Conservation (phyloP, 2,113 vertebrate species). For the Anoplopoma fimbria region DNA sequence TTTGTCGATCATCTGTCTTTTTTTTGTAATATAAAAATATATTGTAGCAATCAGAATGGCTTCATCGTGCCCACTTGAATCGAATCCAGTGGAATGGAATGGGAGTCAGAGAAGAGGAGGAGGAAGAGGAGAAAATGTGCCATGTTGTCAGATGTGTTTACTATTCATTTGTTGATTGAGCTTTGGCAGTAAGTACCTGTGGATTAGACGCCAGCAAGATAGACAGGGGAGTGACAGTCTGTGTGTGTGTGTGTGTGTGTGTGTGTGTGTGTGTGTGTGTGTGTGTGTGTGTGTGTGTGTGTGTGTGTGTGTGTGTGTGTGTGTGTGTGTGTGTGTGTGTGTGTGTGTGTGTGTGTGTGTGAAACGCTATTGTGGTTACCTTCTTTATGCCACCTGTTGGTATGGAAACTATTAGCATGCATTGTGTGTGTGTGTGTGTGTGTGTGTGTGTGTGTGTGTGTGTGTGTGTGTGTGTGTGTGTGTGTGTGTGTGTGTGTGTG, state of each 20-base stretch:
- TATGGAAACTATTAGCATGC: neutral
- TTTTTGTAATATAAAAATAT: neutral
- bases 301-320: neutral
- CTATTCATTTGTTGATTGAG: slow-evolving; percentile 58
- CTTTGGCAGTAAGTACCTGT: slow-evolving; percentile 62
- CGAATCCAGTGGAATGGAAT: neutral
- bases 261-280: neutral
- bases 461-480: neutral
- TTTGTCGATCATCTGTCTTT: neutral
- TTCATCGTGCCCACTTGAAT: neutral
- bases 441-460: neutral
- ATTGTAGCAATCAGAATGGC: neutral
- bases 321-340: neutral
- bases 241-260: neutral
- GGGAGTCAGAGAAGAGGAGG: slow-evolving; percentile 11
- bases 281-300: slow-evolving; percentile 6
- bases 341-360: neutral
- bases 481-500: slow-evolving; percentile 7
- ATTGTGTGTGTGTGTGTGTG: neutral
- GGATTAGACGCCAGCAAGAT: slow-evolving; percentile 25
- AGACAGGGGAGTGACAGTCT: neutral
- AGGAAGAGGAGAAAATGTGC: slow-evolving; percentile 31
- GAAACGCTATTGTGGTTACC: neutral
- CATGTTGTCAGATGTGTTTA: slow-evolving; percentile 59
- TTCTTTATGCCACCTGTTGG: slow-evolving; percentile 60